Evolutionary conservation across 2,888 invertebrate genomes (phyloP).

Genomic region (Nebria brevicollis): DNA sequence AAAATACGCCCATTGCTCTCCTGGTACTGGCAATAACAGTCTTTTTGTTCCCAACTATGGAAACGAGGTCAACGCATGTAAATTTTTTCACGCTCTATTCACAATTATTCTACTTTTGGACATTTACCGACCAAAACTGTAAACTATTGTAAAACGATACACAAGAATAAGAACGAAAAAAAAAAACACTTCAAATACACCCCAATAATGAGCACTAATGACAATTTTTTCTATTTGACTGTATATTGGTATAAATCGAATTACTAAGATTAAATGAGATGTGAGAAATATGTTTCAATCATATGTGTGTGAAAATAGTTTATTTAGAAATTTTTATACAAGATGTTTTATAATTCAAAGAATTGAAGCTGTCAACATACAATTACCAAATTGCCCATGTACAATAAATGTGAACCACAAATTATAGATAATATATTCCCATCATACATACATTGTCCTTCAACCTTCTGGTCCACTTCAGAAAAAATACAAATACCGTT

Average conservation of each 20-base stretch:
- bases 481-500: neutral
- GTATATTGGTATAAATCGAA: too few relatives aligned
- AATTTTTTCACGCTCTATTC: constrained; percentile 10
- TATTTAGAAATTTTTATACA: too few relatives aligned
- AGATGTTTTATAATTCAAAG: too few relatives aligned
- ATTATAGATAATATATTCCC: too few relatives aligned
- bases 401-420: too few relatives aligned
- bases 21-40: constrained; percentile 4
- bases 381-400: too few relatives aligned
- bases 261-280: too few relatives aligned
- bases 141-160: neutral
- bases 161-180: neutral
- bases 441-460: too few relatives aligned
- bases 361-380: too few relatives aligned
- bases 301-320: too few relatives aligned
- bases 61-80: constrained; percentile 19
- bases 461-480: too few relatives aligned
- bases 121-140: neutral
- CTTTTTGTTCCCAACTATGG: constrained; percentile 8
- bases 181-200: neutral
- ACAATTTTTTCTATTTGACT: neutral
- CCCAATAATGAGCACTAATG: neutral
- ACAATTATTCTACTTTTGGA: neutral
- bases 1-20: constrained; percentile 7
- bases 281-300: too few relatives aligned